phyloP scores from a whole-genome alignment of 1,140 invertebrate genomes.

The Gerris buenoi region DNA sequence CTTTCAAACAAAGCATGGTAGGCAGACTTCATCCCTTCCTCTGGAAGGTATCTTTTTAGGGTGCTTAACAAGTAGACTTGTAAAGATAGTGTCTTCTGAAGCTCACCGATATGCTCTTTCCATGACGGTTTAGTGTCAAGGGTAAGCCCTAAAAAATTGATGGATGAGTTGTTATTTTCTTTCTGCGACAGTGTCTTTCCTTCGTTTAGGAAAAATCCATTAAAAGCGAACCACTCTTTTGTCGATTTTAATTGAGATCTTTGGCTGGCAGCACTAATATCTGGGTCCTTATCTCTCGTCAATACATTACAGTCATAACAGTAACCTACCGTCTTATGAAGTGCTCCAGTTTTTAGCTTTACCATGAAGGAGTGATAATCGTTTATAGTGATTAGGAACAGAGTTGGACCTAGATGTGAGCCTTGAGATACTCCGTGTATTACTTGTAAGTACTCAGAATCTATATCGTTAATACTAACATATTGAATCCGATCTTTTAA shows the following conservation, averaged over 20 bases:
- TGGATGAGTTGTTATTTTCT: not conserved
- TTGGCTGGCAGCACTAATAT: not conserved
- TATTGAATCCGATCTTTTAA: not conserved
- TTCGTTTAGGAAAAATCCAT: not conserved
- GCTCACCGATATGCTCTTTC: not conserved
- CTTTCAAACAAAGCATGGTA: not conserved
- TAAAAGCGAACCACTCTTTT: not conserved
- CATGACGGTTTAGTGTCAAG: not conserved
- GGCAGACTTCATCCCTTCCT: not conserved
- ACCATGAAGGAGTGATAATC: not conserved
- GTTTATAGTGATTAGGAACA: not conserved
- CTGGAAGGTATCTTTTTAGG: not conserved
- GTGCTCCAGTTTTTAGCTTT: not conserved
- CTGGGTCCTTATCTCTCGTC: not conserved
- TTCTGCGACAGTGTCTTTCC: not conserved
- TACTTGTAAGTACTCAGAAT: not conserved
- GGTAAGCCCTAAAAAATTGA: not conserved
- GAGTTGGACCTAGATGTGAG: not conserved
- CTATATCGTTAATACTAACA: not conserved
- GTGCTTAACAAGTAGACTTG: not conserved
- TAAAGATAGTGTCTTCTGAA: not conserved
- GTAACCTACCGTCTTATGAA: not conserved
- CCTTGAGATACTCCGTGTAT: not conserved
- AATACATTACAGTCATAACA: not conserved
- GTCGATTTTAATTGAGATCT: not conserved